A percentile compares a stretch with the other conserved stretches of the same genome.
phyloP scores from a whole-genome alignment of 2,888 invertebrate genomes.

The Corbicula japonica region DNA sequence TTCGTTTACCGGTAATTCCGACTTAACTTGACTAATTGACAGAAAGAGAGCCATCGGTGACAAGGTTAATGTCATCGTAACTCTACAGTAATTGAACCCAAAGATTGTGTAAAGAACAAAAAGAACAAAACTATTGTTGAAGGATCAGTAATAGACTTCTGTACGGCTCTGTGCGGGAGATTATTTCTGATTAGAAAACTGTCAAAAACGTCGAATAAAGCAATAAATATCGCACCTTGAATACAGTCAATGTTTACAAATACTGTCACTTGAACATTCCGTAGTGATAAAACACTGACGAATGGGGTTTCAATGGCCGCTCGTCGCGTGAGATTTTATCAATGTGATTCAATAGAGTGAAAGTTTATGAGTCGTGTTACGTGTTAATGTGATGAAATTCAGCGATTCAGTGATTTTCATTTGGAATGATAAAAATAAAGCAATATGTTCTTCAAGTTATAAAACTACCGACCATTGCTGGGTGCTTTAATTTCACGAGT shows the following conservation, averaged over 20 bases:
- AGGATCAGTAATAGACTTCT: background rate
- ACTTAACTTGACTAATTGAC: too few relatives aligned
- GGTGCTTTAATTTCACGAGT: too few relatives aligned
- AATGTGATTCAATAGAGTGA: slow-evolving; percentile 4
- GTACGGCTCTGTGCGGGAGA: slow-evolving; percentile 3
- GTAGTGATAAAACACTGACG: slow-evolving; percentile 18
- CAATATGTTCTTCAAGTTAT: too few relatives aligned
- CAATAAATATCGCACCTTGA: slow-evolving; percentile 22
- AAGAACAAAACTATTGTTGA: too few relatives aligned
- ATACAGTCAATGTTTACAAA: slow-evolving; percentile 18
- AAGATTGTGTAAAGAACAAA: slow-evolving; percentile 3
- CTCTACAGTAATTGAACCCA: too few relatives aligned
- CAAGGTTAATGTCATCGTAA: too few relatives aligned
- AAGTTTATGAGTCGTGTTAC: slow-evolving; percentile 1
- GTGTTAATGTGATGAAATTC: background rate
- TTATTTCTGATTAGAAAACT: slow-evolving; percentile 6
- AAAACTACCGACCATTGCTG: too few relatives aligned
- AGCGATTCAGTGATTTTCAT: too few relatives aligned
- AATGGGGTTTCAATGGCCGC: slow-evolving; percentile 23
- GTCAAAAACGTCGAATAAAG: slow-evolving; percentile 18
- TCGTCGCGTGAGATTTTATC: slow-evolving; percentile 4
- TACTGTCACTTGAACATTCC: slow-evolving; percentile 32
- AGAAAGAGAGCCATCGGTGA: too few relatives aligned
- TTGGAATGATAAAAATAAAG: too few relatives aligned
- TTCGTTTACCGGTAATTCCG: too few relatives aligned